Evolutionary conservation across 2,888 invertebrate genomes (phyloP).

Genomic region (Chydorus sphaericus): DNA sequence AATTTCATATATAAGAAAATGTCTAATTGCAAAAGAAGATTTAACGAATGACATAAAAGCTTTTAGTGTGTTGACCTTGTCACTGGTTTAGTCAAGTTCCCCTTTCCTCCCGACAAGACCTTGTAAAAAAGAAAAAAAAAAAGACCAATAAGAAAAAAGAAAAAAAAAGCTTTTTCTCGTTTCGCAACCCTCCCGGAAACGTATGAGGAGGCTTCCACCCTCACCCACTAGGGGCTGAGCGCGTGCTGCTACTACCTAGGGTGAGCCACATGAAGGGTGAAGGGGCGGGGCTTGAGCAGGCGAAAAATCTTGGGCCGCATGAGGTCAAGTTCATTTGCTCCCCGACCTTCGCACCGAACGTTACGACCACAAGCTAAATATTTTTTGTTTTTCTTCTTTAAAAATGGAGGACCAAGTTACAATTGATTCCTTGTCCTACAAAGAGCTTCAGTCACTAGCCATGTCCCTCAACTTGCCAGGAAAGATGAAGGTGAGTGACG

Average conservation of each 20-base stretch:
- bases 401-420: not conserved
- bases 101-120: no score
- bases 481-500: slow-evolving; percentile 18
- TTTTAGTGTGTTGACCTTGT: no score
- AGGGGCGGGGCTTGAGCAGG: not conserved
- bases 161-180: no score
- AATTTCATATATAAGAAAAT: not conserved
- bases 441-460: slow-evolving; percentile 17
- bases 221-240: not conserved
- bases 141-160: no score
- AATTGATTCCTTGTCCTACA: slow-evolving; percentile 15
- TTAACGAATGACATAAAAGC: no score
- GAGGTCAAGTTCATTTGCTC: slow-evolving; percentile 7
- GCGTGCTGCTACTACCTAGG: not conserved
- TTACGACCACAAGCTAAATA: not conserved
- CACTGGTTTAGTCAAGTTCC: no score
- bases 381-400: not conserved
- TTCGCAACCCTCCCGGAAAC: no score
- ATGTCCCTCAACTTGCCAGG: slow-evolving; percentile 18
- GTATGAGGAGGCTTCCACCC: no score
- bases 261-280: not conserved
- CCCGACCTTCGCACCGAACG: not conserved
- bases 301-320: not conserved
- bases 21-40: not conserved
- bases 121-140: no score